Base-by-base conservation (phyloP, 2,888 invertebrate species). In the Barypeithes pellucidus region DNA sequence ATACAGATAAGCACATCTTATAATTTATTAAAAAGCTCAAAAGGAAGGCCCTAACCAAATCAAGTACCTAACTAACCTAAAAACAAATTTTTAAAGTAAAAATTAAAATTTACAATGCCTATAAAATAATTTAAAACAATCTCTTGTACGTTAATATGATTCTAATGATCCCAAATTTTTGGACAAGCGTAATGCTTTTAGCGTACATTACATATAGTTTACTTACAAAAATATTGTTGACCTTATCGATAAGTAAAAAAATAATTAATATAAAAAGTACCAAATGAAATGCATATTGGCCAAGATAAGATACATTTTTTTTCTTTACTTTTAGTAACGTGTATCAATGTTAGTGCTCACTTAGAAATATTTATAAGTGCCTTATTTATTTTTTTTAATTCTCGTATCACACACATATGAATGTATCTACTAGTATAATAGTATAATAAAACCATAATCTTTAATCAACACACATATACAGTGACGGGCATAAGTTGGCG, bases 31-130 rank as follows among this genome's bases (percentile, higher is more conserved):
- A 39, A 39, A 41, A 60, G 60, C 60, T 41, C 50, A 50, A 50
- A n/a, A 50, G 1, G 12, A 60, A 60, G 43, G 33, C 60, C 60
- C 39, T 60, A 60, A 59, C 59, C 59, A 60, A 60, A 60, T 18
- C 41, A 24, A 22, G 12, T 7, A 39, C 18, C 39, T 59, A 39
- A 57, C 14, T 12, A 36, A 36, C 18, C 20, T 36, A 22, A 50
- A 24, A 50, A 50, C 3, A 12, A 50, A 50, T n/a, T 18, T 4
- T 36, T 24, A 50, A 22, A 24, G 22, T 50, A 22, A 50, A 47
- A 24, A 50, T 50, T 16, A 24, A 50, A 50, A 24, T n/a, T n/a
- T n/a, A 22, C 5, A 50, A 14, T 14, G 3, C 16, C n/a, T 50
- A 50, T 4, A 50, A 22, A 50, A 22, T 22, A 50, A 24, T 50